phyloP scores from a whole-genome alignment of 2,797 vertebrate species.

The Alfaro cultratus region DNA sequence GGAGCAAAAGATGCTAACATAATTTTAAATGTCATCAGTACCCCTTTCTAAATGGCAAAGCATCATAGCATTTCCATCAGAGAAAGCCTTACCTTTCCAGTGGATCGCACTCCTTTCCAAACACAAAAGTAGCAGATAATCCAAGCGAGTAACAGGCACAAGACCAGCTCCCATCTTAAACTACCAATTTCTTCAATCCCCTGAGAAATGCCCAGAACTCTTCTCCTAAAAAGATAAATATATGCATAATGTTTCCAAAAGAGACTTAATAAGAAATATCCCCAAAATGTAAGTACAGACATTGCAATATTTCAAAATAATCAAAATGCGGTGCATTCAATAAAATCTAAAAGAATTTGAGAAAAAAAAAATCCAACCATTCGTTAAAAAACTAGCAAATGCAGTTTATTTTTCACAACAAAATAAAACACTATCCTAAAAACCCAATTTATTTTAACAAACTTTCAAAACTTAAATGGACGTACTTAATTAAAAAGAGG shows the following conservation, averaged over 20 bases:
- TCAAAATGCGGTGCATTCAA: not conserved
- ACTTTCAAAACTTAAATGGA: not conserved
- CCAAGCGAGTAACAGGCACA: constrained; percentile 90
- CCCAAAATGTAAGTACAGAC: not conserved
- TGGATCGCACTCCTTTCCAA: constrained; percentile 93
- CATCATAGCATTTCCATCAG: not conserved
- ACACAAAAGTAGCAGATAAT: constrained; percentile 93
- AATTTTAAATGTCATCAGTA: not conserved
- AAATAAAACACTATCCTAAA: not conserved
- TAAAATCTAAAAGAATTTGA: not conserved
- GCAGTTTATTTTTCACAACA: not conserved
- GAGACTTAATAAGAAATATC: not conserved
- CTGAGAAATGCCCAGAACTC: constrained; percentile 86
- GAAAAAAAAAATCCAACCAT: not conserved
- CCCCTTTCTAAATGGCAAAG: not conserved
- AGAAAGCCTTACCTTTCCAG: constrained; percentile 84
- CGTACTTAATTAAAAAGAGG: not conserved
- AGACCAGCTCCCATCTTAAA: constrained; percentile 88
- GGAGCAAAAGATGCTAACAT: not conserved
- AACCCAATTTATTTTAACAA: not conserved
- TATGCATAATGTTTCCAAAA: constrained; percentile 4
- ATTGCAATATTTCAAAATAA: not conserved
- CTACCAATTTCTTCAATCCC: constrained; percentile 88
- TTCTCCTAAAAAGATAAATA: constrained; percentile 77
- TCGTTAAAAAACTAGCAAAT: not conserved